Evolutionary conservation across 2,113 vertebrate species (phyloP).

Genomic region (Acanthisitta chloris): DNA sequence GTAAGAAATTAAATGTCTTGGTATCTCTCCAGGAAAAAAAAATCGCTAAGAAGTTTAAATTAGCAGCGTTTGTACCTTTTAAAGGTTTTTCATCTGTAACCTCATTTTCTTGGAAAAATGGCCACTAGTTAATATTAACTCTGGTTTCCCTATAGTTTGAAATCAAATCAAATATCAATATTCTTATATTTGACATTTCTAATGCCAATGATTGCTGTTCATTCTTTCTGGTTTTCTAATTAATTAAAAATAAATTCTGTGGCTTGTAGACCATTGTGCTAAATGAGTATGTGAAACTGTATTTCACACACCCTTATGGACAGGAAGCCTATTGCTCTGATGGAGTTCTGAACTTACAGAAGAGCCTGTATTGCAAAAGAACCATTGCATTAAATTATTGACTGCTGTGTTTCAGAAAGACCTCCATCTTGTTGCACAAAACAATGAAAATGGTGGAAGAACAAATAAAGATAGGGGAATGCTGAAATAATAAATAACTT

Average conservation of each 20-base stretch:
- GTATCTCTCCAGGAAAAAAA: not conserved
- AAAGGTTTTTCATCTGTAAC: not conserved
- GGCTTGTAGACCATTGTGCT: not conserved
- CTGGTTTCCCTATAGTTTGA: not conserved
- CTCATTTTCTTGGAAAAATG: not conserved
- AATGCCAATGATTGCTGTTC: not conserved
- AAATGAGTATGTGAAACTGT: not conserved
- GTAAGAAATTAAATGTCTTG: not conserved
- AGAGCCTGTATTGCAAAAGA: not conserved
- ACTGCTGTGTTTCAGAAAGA: constrained; percentile 18
- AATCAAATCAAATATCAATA: not conserved
- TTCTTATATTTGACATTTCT: not conserved
- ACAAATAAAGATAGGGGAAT: constrained; percentile 50
- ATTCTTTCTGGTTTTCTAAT: not conserved
- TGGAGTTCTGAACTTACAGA: not conserved
- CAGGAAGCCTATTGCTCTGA: not conserved
- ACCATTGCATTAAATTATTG: not conserved
- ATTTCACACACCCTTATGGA: not conserved
- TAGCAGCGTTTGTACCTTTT: not conserved
- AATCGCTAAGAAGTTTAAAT: rapidly evolving
- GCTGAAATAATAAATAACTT: constrained; percentile 69
- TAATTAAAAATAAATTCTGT: not conserved
- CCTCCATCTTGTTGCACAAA: constrained; percentile 51
- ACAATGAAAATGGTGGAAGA: constrained; percentile 46
- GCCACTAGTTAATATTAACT: not conserved